Base-by-base conservation (phyloP, 2,888 invertebrate genomes). In the Eustalomyia histrio region DNA sequence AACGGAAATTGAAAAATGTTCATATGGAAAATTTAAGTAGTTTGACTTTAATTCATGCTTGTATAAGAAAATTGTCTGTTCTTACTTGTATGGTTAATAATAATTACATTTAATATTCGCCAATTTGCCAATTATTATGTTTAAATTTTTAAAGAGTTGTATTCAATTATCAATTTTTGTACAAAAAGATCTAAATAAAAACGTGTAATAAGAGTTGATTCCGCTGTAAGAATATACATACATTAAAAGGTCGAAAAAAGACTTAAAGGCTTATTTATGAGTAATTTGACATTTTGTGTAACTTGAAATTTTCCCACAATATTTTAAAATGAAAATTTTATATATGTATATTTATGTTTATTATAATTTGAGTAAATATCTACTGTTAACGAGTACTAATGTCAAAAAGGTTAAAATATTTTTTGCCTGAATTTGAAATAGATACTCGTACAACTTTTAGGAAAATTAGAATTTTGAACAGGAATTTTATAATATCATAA, bases 1-100 rank as follows among this genome's bases (percentile, higher is more conserved):
- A 75, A 60, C 79, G 79, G 79, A 79, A 79, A 79, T 75, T 79
- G 65, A 75, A 79, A 76, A 65, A 76, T 71, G 58, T 64, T 64
- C 33, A 43, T 64, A 10, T 58, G 33, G 21, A 63, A 63, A 61
- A n/a, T 43, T 69, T 58, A 58, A 71, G 58, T 76, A 68, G 58
- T 64, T 58, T 24, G 43, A 33, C 35, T 65, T 52, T 60, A 29
- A 61, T 39, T 43, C 55, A 67, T n/a, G n/a, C 29, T 29, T 7
- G 29, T 14, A 39, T 39, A 39, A 39, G 12, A 39, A 39, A 39
- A 39, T 39, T 39, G 12, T 14, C 39, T 39, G 39, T 24, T 7
- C 24, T 21, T 18, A 58, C n/a, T 12, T 3, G 29, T 39, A 29
- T 55, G 60, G 21, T 39, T 57, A 47, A 21, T 61, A 12, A 39